Percentiles rank a stretch among this genome's conserved stretches.
Conservation (phyloP, 2,888 invertebrate species). For the Campoletis raptor region DNA sequence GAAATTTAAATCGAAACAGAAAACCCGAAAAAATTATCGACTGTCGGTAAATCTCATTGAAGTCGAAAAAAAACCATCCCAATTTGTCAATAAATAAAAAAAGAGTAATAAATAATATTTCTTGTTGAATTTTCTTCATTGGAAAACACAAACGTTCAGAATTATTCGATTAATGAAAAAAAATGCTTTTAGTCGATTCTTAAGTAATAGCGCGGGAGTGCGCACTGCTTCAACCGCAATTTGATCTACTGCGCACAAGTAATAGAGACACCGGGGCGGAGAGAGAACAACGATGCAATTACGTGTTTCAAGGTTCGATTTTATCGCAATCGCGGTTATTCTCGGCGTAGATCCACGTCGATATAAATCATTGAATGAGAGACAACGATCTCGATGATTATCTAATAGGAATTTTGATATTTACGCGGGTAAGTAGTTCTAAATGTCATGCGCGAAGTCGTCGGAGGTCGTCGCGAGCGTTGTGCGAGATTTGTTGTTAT, state of each 20-base stretch:
- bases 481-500: neutral
- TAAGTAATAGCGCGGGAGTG: neutral
- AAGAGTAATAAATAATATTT: neutral
- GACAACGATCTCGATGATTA: slow-evolving; percentile 27
- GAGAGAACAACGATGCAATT: slow-evolving; percentile 9
- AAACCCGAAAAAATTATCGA: neutral
- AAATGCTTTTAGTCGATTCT: neutral
- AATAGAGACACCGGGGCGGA: slow-evolving; percentile 36
- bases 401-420: slow-evolving; percentile 48
- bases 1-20: neutral
- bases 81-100: neutral
- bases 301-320: slow-evolving; percentile 33
- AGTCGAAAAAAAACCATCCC: neutral
- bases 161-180: neutral
- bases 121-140: neutral
- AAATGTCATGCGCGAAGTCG: slow-evolving; percentile 18
- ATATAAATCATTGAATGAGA: slow-evolving; percentile 31
- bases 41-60: neutral
- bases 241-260: neutral
- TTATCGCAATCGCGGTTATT: slow-evolving; percentile 36
- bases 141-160: neutral
- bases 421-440: slow-evolving; percentile 24
- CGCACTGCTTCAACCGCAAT: neutral
- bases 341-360: neutral
- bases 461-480: neutral